phyloP scores from a whole-genome alignment of 2,113 vertebrate genomes.

The Alces alces region DNA sequence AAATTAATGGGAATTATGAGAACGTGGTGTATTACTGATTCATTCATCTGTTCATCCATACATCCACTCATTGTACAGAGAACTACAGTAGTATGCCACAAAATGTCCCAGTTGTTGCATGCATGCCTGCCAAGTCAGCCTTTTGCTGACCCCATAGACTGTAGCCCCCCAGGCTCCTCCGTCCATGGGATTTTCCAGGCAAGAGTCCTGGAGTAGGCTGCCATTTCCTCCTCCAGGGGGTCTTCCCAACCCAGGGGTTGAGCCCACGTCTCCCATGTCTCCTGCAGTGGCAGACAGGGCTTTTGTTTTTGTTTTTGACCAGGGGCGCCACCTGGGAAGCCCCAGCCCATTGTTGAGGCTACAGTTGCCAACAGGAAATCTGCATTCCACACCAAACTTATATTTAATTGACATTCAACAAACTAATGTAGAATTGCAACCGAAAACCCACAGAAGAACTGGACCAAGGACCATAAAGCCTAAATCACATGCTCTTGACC shows the following conservation, averaged over 20 bases:
- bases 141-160: not conserved
- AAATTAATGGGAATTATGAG: not conserved
- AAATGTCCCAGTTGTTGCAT: not conserved
- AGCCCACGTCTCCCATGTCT: not conserved
- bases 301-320: not conserved
- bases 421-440: not conserved
- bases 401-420: not conserved
- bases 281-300: fast-evolving
- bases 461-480: not conserved
- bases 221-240: not conserved
- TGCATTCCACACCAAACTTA: not conserved
- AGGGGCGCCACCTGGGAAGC: not conserved
- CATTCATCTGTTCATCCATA: not conserved
- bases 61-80: not conserved
- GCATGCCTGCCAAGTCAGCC: not conserved
- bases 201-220: not conserved
- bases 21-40: no score
- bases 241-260: not conserved
- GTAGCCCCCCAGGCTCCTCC: not conserved
- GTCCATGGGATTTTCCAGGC: not conserved
- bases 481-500: not conserved
- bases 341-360: not conserved
- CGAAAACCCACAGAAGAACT: not conserved
- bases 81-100: not conserved
- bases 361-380: not conserved